Evolutionary conservation across 2,888 invertebrate species (phyloP).

Genomic region (Altica lythri): DNA sequence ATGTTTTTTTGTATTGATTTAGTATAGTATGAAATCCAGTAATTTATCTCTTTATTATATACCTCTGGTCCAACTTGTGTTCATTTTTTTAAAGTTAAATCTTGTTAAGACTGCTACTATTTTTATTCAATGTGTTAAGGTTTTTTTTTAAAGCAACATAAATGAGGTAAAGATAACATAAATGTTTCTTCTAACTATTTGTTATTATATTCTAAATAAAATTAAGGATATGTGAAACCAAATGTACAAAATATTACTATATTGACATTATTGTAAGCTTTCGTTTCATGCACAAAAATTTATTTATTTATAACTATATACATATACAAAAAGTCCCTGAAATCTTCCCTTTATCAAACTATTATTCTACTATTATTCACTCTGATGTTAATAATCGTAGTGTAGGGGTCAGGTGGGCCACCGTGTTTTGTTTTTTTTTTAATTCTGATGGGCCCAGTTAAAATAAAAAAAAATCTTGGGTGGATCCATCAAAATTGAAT

Average conservation of each 20-base stretch:
- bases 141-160: conserved; percentile 19
- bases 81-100: conserved; percentile 31
- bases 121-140: conserved; percentile 28
- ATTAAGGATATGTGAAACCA: conserved; percentile 46
- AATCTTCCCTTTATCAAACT: too few relatives aligned
- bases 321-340: too few relatives aligned
- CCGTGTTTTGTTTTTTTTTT: too few relatives aligned
- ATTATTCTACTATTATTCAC: too few relatives aligned
- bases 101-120: conserved; percentile 40
- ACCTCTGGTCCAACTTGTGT: conserved; percentile 18
- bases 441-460: too few relatives aligned
- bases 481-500: too few relatives aligned
- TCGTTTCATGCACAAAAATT: conserved; percentile 31
- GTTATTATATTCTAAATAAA: conserved; percentile 43
- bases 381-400: too few relatives aligned
- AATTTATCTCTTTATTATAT: neutral
- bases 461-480: too few relatives aligned
- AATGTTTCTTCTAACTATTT: conserved; percentile 40
- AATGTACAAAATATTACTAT: conserved; percentile 43
- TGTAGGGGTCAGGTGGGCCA: too few relatives aligned
- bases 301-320: conserved; percentile 31
- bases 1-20: conserved; percentile 1
- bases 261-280: conserved; percentile 27
- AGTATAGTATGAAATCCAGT: neutral
- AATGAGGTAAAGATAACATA: conserved; percentile 36